phyloP scores from a whole-genome alignment of 2,888 invertebrate genomes.

The Brachypterus glaber region DNA sequence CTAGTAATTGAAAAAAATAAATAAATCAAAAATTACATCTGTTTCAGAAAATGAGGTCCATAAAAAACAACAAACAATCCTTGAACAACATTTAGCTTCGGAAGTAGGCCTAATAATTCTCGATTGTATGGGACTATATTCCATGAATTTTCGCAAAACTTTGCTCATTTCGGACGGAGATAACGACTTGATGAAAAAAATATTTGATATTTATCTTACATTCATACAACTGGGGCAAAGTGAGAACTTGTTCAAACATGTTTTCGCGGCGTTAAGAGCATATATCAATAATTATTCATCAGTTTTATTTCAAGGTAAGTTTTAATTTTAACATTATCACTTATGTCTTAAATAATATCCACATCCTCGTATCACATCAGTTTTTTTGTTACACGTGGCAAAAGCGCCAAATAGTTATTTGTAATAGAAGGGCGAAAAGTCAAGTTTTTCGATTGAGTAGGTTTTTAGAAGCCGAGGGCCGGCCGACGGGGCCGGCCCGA shows the following conservation, averaged over 20 bases:
- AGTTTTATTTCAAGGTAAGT: constrained; percentile 68
- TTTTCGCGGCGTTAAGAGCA: constrained; percentile 83
- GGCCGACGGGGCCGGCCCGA: too few species aligned
- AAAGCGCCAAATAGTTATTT: too few species aligned
- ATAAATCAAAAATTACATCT: too few species aligned
- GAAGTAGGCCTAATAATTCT: constrained; percentile 83
- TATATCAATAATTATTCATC: constrained; percentile 86
- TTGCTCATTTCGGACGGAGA: constrained; percentile 52
- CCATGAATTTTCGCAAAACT: constrained; percentile 59
- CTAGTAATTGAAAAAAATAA: too few species aligned
- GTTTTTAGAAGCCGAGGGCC: too few species aligned
- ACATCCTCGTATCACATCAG: too few species aligned
- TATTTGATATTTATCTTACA: constrained; percentile 79
- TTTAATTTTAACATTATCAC: background rate
- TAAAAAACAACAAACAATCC: constrained; percentile 52
- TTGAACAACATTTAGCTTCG: constrained; percentile 75
- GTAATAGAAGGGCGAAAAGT: too few species aligned
- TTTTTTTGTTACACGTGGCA: too few species aligned
- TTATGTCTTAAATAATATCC: constrained; percentile 4
- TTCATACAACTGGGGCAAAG: constrained; percentile 85
- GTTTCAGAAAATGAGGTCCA: constrained; percentile 48
- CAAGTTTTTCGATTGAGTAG: too few species aligned
- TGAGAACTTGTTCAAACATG: constrained; percentile 79
- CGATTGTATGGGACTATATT: constrained; percentile 79
- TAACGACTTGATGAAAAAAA: constrained; percentile 67